Base-by-base conservation (phyloP, 2,888 invertebrate genomes). In the Beris chalybata region DNA sequence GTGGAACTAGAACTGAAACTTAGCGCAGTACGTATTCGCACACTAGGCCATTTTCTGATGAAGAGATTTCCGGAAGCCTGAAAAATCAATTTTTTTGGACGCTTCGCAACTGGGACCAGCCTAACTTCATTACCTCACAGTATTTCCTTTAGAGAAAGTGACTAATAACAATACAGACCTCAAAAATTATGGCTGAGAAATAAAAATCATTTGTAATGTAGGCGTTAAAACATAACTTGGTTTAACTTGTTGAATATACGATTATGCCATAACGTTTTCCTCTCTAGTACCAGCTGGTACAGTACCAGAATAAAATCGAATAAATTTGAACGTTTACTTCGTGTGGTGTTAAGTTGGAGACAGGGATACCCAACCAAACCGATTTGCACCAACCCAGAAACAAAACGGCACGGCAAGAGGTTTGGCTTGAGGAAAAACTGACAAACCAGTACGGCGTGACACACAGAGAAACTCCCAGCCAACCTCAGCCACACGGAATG, bases 111-210 rank as follows among this genome's bases (percentile, higher is more conserved):
- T 22, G 22, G 22, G 1, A 22, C 3, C 22, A 22, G 3, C 22
- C 22, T 22, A 22, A 1, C 1, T 22, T 22, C 3, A 22, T 22
- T 22, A 22, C 22, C 22, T 22, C 22, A 22, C 3, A 22, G 2
- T 22, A 22, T 22, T 22, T 22, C 22, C 22, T 22, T 38, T 22
- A 38, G 61, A 50, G 61, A 61, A 61, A 61, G 61, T 50, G 61
- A 61, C 22, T 22, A 22, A 61, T 61, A 61, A 61, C 50, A 61
- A 61, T 61, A 50, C 50, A 50, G 61, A 61, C 38, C 32, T 61
- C 38, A 50, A 38, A 61, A 61, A 50, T 61, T 52, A 61, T 38
- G 50, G 38, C 50, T 45, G n/a, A 52, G 30, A 52, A 22, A 52
- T 12, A 13, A 32, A 43, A 50, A 52, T 52, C 29, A 61, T 61